These are phyloP conservation scores for Oreotragus oreotragus DNA, from an alignment of 2,113 vertebrate genomes.

Conservation along the genomic window DNA sequence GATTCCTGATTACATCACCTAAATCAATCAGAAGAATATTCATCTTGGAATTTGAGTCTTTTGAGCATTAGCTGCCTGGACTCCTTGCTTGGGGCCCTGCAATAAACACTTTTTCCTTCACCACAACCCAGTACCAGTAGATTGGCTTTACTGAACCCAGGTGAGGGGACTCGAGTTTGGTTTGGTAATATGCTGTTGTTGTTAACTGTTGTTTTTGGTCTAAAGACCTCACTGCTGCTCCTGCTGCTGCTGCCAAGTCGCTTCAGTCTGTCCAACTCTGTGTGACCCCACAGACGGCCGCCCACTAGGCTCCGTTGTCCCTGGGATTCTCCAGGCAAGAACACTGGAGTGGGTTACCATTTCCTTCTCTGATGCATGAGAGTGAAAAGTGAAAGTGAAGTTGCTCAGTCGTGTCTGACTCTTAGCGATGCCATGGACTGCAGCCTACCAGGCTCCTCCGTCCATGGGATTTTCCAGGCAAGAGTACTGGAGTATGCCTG, in stretches of 20 bases:
- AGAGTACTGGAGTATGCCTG: no score
- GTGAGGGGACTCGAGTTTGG: not conserved
- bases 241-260: no score
- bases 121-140: not conserved
- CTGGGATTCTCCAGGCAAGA: no score
- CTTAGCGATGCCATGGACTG: no score
- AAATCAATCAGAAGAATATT: not conserved
- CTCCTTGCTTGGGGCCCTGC: not conserved
- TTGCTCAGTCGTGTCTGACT: no score
- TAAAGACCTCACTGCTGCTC: not conserved
- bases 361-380: no score
- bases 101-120: not conserved
- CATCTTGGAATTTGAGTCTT: not conserved
- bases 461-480: no score
- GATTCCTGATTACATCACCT: not conserved
- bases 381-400: no score
- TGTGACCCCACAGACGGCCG: no score
- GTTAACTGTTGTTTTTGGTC: not conserved
- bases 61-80: not conserved
- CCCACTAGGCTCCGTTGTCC: no score
- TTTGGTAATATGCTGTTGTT: not conserved
- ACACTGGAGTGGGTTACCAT: no score
- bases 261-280: no score
- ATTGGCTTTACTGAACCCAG: not conserved
- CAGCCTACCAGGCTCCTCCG: fast-evolving